These are phyloP conservation scores for Glareola pratincola DNA, from an alignment of 2,113 vertebrate genomes.

Conservation along the genomic window DNA sequence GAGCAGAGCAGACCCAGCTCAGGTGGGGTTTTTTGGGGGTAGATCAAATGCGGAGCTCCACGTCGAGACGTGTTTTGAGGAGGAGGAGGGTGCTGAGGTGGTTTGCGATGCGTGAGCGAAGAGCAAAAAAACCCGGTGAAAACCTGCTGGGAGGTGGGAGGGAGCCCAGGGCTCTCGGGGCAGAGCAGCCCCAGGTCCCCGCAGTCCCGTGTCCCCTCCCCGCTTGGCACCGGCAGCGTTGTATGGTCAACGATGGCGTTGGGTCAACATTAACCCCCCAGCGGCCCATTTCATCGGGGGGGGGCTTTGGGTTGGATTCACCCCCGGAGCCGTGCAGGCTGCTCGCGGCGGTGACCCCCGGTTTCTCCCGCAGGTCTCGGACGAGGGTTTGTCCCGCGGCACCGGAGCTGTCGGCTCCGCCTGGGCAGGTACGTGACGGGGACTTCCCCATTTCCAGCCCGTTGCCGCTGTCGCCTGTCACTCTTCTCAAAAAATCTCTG, in stretches of 20 bases:
- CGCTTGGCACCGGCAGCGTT: accelerated
- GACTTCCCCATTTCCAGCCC: accelerated
- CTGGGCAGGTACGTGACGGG: not conserved
- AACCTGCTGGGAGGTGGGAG: not conserved
- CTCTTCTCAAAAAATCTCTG: not conserved
- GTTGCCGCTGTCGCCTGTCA: accelerated
- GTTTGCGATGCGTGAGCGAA: not conserved
- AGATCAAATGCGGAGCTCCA: no score
- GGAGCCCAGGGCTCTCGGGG: accelerated
- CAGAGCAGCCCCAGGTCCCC: not conserved
- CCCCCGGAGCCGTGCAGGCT: accelerated
- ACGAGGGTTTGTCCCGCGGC: not conserved
- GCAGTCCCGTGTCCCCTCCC: accelerated
- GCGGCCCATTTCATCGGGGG: accelerated
- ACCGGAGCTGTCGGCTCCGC: not conserved
- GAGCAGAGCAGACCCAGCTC: not conserved
- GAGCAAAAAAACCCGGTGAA: not conserved
- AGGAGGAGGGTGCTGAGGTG: accelerated
- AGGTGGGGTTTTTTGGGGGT: not conserved
- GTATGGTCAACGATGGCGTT: accelerated
- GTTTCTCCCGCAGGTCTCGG: not conserved
- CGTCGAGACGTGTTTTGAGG: accelerated
- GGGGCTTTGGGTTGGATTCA: not conserved
- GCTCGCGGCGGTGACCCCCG: accelerated
- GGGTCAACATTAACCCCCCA: accelerated